Evolutionary conservation across 2,797 vertebrate species (phyloP).

Genomic region (Onychomys arenicola): DNA sequence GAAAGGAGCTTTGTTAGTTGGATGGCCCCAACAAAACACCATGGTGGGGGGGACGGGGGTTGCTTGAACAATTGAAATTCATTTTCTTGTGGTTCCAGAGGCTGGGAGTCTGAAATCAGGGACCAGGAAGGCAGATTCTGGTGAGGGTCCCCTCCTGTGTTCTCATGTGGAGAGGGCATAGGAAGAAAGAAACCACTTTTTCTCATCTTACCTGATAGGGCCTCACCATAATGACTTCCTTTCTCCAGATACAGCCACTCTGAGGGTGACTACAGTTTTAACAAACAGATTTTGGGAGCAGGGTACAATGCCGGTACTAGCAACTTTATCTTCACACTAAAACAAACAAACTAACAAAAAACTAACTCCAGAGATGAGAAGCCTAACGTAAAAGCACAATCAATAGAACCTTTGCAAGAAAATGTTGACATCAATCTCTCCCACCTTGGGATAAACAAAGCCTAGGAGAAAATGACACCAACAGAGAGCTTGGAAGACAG

Average conservation of each 20-base stretch:
- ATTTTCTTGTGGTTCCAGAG: not conserved
- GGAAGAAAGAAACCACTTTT: not conserved
- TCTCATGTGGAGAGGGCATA: not conserved
- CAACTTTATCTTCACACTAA: not conserved
- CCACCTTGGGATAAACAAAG: not conserved
- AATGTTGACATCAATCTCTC: not conserved
- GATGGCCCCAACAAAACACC: not conserved
- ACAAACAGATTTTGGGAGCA: not conserved
- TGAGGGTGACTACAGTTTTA: not conserved
- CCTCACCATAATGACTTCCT: not conserved
- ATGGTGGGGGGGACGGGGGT: fast-evolving
- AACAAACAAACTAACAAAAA: not conserved
- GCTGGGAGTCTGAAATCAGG: not conserved
- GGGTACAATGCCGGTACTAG: not conserved
- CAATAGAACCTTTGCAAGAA: slow-evolving; percentile 14
- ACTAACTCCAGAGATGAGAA: slow-evolving; percentile 3
- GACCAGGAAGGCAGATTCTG: not conserved
- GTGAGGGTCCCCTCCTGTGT: not conserved
- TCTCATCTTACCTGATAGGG: not conserved
- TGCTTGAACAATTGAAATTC: not conserved
- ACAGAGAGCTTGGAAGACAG: not conserved
- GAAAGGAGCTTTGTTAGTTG: not conserved
- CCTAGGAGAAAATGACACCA: not conserved
- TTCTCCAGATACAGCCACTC: not conserved
- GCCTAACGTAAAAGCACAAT: not conserved